Evolutionary conservation across 2,888 invertebrate genomes (phyloP).

Genomic region (Nebria brevicollis): DNA sequence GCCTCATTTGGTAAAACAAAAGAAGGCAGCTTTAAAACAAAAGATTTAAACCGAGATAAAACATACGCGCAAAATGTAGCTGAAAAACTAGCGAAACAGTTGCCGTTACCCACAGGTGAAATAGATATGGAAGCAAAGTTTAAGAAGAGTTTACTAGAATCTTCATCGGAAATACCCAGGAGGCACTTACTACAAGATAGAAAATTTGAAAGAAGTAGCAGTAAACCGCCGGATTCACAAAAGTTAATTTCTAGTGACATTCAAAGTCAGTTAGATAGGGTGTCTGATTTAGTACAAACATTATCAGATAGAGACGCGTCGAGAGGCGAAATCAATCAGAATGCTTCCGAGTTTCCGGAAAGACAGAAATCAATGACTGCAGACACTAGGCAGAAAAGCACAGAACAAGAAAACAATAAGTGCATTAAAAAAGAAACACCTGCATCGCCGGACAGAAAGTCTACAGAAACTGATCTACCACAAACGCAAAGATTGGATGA

Average conservation of each 20-base stretch:
- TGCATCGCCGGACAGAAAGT: constrained; percentile 29
- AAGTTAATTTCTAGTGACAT: constrained; percentile 18
- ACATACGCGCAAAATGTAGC: constrained; percentile 69
- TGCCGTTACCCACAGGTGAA: constrained; percentile 63
- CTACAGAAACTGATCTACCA: constrained; percentile 30
- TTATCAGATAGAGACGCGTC: constrained; percentile 52
- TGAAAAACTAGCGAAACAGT: constrained; percentile 62
- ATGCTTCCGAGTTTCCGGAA: constrained; percentile 50
- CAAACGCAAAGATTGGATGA: constrained; percentile 49
- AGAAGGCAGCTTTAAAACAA: constrained; percentile 58
- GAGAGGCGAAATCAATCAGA: constrained; percentile 58
- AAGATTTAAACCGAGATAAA: constrained; percentile 64
- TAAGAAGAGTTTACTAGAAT: constrained; percentile 69
- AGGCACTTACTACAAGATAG: constrained; percentile 43
- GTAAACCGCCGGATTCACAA: constrained; percentile 32
- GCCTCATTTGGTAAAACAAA: constrained; percentile 57
- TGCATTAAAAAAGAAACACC: constrained; percentile 2
- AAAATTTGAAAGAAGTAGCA: constrained; percentile 46
- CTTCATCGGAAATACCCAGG: constrained; percentile 51
- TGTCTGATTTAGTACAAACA: constrained; percentile 53
- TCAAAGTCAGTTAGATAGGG: constrained; percentile 50
- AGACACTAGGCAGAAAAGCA: constrained; percentile 28
- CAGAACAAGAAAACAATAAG: background rate
- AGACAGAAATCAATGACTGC: background rate
- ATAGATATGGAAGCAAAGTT: constrained; percentile 68